Percentiles rank a stretch among this genome's conserved stretches.
These are phyloP conservation scores for Drosophila oshimai DNA, from an alignment of 1,140 invertebrate genomes.

Conservation along the genomic window DNA sequence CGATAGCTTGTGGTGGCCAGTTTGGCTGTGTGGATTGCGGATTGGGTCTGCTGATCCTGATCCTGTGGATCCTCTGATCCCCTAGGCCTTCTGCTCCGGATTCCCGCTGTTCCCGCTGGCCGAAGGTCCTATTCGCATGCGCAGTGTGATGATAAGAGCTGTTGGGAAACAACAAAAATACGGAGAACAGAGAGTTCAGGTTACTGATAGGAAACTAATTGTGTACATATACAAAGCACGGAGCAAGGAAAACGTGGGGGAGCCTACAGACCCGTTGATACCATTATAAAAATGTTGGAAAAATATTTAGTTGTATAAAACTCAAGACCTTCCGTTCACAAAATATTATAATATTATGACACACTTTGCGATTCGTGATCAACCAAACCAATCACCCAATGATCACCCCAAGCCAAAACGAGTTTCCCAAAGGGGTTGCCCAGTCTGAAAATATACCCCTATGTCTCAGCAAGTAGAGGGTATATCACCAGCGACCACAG, in stretches of 20 bases:
- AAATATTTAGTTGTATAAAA: too few species aligned
- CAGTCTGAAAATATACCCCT: neutral
- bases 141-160: constrained; percentile 41
- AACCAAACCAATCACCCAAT: neutral
- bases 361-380: neutral
- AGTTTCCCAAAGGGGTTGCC: neutral
- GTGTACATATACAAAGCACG: neutral
- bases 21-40: constrained; percentile 18
- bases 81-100: neutral
- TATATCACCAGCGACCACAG: neutral
- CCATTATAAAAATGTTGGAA: too few species aligned
- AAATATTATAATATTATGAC: neutral
- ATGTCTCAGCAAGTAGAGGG: neutral
- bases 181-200: neutral
- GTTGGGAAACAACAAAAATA: neutral
- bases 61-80: neutral
- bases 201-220: constrained; percentile 4
- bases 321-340: too few species aligned
- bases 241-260: neutral
- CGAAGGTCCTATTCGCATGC: constrained; percentile 31
- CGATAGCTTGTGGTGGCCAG: constrained; percentile 77
- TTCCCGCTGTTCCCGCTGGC: too few species aligned
- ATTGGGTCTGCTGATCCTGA: neutral
- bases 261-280: neutral
- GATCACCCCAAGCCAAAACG: neutral